Evolutionary conservation across 2,888 invertebrate genomes (phyloP), one percentile per base, ranked within the genome.

Genomic region (Gnatocerus cornutus): DNA sequence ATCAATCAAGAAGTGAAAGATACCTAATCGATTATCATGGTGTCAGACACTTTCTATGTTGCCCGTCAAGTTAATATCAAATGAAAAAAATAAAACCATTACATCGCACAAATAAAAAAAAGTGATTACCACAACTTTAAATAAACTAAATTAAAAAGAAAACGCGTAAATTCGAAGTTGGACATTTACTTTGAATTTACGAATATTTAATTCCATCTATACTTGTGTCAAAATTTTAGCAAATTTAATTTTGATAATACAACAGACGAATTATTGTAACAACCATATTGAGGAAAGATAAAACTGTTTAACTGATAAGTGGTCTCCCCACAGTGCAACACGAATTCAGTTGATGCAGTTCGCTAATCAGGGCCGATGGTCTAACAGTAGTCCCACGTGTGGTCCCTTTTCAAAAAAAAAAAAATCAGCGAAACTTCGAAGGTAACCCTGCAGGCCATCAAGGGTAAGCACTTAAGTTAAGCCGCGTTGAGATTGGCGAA

Each of bases 281-380:
- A 50, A 50, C 27, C 21, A 10, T 58, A 41, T 58, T 58, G 43
- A 21, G 21, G 21, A 41, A 41, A 41, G 58, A 58, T 58, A 58
- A 50, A 43, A 58, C 10, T 43, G 9, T 27, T 43, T 41, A 56
- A 58, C 58, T 58, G 58, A 58, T 58, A 58, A 58, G 21, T 12
- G 29, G 43, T 7, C 30, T 43, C 16, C 43, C 30, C 55, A 14
- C 33, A 37, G 33, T 53, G 53, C 53, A 53, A 14, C 53, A 8
- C n/a, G 48, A n/a, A 48, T 16, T 10, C 29, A 14, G 46, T 27
- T 41, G 55, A 39, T 39, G 55, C 39, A 56, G 16, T 21, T 56
- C 30, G 13, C 21, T 14, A 27, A 56, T 29, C 30, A 27, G 9
- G 48, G 1, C n/a, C 27, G 50, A 50, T 10, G 8, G 16, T 9